Base-by-base conservation (phyloP, 2,888 invertebrate genomes). In the Trypoxylon attenuatum region DNA sequence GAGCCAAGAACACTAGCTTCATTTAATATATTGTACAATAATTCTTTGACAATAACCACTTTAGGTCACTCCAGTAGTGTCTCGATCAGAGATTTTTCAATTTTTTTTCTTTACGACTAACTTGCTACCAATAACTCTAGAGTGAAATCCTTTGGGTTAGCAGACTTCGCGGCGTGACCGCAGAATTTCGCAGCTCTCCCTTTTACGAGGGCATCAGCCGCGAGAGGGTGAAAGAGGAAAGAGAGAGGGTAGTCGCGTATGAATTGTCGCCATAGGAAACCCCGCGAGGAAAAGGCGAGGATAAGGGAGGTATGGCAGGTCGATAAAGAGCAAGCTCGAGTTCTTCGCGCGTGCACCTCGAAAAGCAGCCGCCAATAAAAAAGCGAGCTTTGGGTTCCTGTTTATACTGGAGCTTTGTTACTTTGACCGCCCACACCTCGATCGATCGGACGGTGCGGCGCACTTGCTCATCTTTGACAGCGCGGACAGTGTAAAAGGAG, bases 371-470 rank as follows among this genome's bases (percentile, higher is more conserved):
- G 50, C 58, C 71, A 63, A 74, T 71, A 71, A 75, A 65, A 60
- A 69, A 74, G 59, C 72, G n/a, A 13, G 68, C 59, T 61, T 64
- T 60, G 29, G 55, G 58, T 56, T 57, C 46, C 64, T 70, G 70
- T 72, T 75, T 70, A 60, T 73, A 58, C 60, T 51, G 53, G 33
- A 46, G 55, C 64, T 67, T 76, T 70, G 73, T 76, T 65, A 56
- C 62, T 60, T n/a, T 60, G 53, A 53, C 72, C 76, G 67, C 73
- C 76, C 62, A 67, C 73, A 61, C 67, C 64, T 75, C 62, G 64
- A 73, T 75, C 76, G 74, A 72, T 76, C 72, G 61, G 23, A 23
- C 47, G 27, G 47, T 46, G 59, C 56, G 51, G 27, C 51, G 60
- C 50, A 45, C 47, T 54, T 46, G 42, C 65, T 75, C 74, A 72